Percentiles rank a stretch among this genome's conserved stretches.
Conservation (phyloP, 37 sponge, comb jelly and placozoan species). For the Aplysina aerophoba region DNA sequence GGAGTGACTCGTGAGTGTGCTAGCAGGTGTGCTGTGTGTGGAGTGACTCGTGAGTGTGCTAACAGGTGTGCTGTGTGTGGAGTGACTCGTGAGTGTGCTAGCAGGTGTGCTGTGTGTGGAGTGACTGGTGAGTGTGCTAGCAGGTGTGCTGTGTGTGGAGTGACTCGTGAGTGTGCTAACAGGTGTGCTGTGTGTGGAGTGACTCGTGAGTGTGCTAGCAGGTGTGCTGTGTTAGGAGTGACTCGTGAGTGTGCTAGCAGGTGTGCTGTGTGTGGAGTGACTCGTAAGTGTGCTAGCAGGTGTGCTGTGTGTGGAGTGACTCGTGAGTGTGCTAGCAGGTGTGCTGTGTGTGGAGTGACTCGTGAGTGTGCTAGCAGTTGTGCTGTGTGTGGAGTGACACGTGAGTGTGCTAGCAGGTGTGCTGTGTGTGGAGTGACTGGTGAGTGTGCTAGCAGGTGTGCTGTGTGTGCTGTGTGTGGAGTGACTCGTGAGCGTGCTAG, state of each 20-base stretch:
- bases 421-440: neutral
- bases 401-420: slow-evolving; percentile 43
- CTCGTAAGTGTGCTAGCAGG: neutral
- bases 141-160: too few relatives aligned
- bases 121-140: neutral
- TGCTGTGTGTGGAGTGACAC: too few relatives aligned
- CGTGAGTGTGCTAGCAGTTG: neutral
- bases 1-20: too few relatives aligned
- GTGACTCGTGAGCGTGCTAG: neutral
- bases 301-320: too few relatives aligned
- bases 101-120: slow-evolving; percentile 5
- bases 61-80: neutral
- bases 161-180: too few relatives aligned
- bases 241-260: too few relatives aligned
- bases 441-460: neutral
- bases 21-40: slow-evolving; percentile 19
- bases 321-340: too few relatives aligned
- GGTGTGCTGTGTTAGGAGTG: too few relatives aligned
- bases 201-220: neutral
- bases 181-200: neutral
- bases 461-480: neutral
- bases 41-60: neutral
- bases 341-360: neutral
- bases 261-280: neutral
- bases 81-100: too few relatives aligned